These are phyloP conservation scores for Ascaphus truei DNA, from an alignment of 2,113 vertebrate species.

Conservation along the genomic window DNA sequence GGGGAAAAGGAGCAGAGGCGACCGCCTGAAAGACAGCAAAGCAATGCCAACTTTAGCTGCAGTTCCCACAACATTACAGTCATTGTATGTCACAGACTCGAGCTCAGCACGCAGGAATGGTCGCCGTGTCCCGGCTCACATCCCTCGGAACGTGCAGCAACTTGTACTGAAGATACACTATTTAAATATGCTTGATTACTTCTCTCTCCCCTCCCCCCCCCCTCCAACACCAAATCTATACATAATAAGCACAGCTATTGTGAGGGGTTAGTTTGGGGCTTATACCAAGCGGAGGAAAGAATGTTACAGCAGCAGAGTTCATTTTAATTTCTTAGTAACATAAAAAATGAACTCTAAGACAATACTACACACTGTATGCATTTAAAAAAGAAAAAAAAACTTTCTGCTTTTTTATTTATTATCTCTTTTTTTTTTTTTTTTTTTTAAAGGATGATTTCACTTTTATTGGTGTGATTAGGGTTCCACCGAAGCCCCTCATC, in stretches of 20 bases:
- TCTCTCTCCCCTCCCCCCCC: neutral
- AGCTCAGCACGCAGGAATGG: constrained; percentile 10
- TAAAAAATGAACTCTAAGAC: too few relatives aligned
- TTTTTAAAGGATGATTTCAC: too few relatives aligned
- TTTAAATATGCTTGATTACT: neutral
- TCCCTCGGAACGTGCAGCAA: neutral
- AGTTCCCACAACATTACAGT: too few relatives aligned
- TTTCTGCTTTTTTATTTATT: too few relatives aligned
- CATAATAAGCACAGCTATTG: neutral
- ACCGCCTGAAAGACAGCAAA: constrained; percentile 70
- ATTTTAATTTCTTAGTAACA: too few relatives aligned
- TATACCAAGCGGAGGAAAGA: neutral
- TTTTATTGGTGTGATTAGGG: too few relatives aligned
- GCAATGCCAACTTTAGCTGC: neutral
- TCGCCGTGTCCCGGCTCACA: accelerated
- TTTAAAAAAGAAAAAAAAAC: too few relatives aligned
- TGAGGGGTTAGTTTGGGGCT: neutral
- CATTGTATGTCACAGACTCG: too few relatives aligned
- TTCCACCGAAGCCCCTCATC: too few relatives aligned
- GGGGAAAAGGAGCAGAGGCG: constrained; percentile 94
- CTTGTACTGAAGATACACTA: neutral
- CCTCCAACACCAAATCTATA: neutral
- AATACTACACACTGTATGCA: too few relatives aligned
- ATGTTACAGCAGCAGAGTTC: neutral
- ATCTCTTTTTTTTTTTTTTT: too few relatives aligned